Base-by-base conservation (phyloP, 1,140 invertebrate genomes). In the Pentalonia nigronervosa region DNA sequence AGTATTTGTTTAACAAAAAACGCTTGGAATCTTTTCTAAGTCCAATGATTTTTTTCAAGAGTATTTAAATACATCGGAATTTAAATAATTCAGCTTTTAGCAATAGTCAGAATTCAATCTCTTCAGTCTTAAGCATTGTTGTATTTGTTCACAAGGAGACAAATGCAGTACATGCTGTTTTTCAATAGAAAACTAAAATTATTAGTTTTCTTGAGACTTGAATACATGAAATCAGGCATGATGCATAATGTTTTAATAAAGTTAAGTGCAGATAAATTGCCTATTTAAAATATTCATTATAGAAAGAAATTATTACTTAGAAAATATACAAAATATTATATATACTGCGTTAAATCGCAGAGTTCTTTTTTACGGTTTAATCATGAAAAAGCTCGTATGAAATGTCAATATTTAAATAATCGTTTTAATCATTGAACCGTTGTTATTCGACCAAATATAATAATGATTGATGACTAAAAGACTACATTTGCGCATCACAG, bases 371-470 rank as follows among this genome's bases (percentile, higher is more conserved):
- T 30, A 67, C 9, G 30, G 60, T 67, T 67, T 67, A n/a, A 67
- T 67, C 25, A 67, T 81, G 36, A 84, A 84, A 84, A 84, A 84
- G 83, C 36, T 84, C 36, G 9, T 23, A 2, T 41, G 14, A 41
- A 86, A 86, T 45, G 41, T 86, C 41, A 86, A 86, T 86, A 86
- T 86, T 86, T 86, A 86, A 84, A 84, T 84, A 84, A 84, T 84
- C 7, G 23, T 41, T 86, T 23, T 41, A 25, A 25, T 20, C 81
- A 2, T 41, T 83, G 81, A 83, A 23, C 81, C 23, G 8, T 83
- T 83, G 34, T 83, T 83, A 20, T 83, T 83, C 21, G 2, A 23
- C 23, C 21, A 7, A 83, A 83, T 36, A 83, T 23, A 83, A 83
- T 83, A 21, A 41, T 41, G 36, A 83, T 83, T 23, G 60, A 67